A percentile compares a stretch with the other conserved stretches of the same genome.
These are phyloP conservation scores for Saimiri boliviensis DNA, from an alignment of 2,113 vertebrate species.

Conservation along the genomic window DNA sequence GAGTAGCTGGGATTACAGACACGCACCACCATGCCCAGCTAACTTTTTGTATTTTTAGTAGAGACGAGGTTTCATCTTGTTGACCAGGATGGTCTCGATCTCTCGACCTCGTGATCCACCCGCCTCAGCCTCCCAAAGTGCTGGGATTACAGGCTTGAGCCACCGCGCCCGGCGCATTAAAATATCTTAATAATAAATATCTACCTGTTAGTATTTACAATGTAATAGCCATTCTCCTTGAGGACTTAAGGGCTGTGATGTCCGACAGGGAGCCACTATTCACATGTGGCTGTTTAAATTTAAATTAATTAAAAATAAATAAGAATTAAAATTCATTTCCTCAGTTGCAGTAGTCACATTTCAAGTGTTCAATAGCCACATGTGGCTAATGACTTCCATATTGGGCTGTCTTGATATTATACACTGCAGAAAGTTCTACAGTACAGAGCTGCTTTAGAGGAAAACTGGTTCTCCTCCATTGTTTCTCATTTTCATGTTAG, in stretches of 20 bases:
- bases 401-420: background rate
- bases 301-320: constrained; percentile 3
- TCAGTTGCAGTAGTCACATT: background rate
- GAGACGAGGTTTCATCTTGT: too few species aligned
- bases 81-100: too few species aligned
- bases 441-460: background rate
- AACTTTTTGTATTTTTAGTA: too few species aligned
- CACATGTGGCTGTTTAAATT: background rate
- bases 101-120: too few species aligned
- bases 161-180: too few species aligned
- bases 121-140: too few species aligned
- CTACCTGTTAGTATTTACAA: background rate
- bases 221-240: background rate
- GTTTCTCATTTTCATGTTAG: background rate
- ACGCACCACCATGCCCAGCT: too few species aligned
- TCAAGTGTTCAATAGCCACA: background rate
- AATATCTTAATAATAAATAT: background rate
- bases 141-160: too few species aligned
- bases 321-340: background rate
- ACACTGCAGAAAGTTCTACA: background rate
- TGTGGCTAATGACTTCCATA: background rate
- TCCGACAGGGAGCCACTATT: background rate
- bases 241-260: background rate
- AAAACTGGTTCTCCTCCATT: background rate
- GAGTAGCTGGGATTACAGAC: too few species aligned